Percentiles rank a stretch among this genome's conserved stretches.
These are phyloP conservation scores for Pseudorasbora parva DNA, from an alignment of 2,113 vertebrate species.

Conservation along the genomic window DNA sequence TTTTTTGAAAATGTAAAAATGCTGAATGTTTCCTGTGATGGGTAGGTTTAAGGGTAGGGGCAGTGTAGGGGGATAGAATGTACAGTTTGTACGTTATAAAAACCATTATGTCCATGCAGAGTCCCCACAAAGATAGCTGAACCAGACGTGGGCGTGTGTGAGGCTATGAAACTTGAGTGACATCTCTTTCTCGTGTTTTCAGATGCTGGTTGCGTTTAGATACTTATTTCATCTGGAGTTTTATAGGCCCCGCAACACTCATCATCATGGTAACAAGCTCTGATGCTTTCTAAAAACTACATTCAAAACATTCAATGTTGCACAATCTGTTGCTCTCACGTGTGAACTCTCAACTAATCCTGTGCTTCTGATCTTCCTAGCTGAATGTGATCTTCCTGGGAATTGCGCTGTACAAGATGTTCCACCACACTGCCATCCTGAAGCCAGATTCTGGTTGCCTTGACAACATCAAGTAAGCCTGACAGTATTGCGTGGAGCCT, in stretches of 20 bases:
- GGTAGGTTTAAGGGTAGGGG: too few species aligned
- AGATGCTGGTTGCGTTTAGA: constrained; percentile 99
- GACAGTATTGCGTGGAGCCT: not conserved
- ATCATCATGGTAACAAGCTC: constrained; percentile 95
- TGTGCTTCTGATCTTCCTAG: constrained; percentile 69
- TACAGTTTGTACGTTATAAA: too few species aligned
- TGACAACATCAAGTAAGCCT: constrained; percentile 98
- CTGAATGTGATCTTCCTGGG: constrained; percentile 98
- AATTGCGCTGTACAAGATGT: constrained; percentile 99
- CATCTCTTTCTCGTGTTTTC: constrained; percentile 74
- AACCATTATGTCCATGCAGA: too few species aligned
- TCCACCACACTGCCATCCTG: constrained; percentile 97
- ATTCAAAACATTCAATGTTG: not conserved
- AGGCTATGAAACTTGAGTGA: not conserved
- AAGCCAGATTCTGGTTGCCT: constrained; percentile 98
- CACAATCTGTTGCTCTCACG: not conserved
- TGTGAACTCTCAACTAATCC: not conserved
- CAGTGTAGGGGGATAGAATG: too few species aligned
- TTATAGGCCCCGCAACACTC: constrained; percentile 98
- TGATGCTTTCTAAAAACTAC: not conserved
- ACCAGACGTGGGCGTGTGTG: constrained; percentile 5
- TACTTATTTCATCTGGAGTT: constrained; percentile 99
- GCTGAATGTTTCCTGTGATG: too few species aligned
- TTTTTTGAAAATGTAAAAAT: too few species aligned
- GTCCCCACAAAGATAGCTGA: too few species aligned